Base-by-base conservation (phyloP, 2,888 invertebrate genomes). In the Drosophila mulleri region DNA sequence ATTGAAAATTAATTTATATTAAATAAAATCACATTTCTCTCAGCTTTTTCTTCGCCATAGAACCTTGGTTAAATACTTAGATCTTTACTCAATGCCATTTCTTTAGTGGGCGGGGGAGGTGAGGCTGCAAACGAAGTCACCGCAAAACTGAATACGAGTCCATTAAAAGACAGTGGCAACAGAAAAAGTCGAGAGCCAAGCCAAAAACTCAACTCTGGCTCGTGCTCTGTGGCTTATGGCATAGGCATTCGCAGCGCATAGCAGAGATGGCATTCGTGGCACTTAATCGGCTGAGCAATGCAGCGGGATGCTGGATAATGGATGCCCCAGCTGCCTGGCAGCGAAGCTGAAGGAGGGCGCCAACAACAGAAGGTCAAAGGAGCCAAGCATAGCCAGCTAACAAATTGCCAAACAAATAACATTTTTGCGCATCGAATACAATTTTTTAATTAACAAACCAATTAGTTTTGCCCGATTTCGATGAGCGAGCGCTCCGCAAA, bases 361-460 rank as follows among this genome's bases (percentile, higher is more conserved):
- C 7, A 63, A 52, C 68, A 68, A 58, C 77, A 54, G 44, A 35
- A 60, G 63, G 29, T 62, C 37, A 39, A 11, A 32, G 11, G 45
- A 44, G 50, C 26, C 18, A n/a, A n/a, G 12, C 20, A 16, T 16
- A n/a, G n/a, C 14, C 12, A 26, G 16, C 35, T 54, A 67, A 72
- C 48, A 61, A 61, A 75, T 70, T 23, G 29, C 32, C 42, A 59
- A 67, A 47, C 67, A 64, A 80, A 32, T 11, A 68, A 64, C 62
- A 70, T 32, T 50, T 50, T 68, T 76, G 57, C 66, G 63, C 52
- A 60, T 47, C 6, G 44, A 50, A 44, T 62, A 69, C 77, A 80
- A 79, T 77, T 87, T 84, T 82, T 86, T 89, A 89, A 85, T 89
- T 89, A 85, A 85, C 88, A 85, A 85, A 85, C 88, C 88, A 89